These are phyloP conservation scores for Yoshiicerus persimilis DNA, from an alignment of 1,140 invertebrate genomes.

Conservation along the genomic window DNA sequence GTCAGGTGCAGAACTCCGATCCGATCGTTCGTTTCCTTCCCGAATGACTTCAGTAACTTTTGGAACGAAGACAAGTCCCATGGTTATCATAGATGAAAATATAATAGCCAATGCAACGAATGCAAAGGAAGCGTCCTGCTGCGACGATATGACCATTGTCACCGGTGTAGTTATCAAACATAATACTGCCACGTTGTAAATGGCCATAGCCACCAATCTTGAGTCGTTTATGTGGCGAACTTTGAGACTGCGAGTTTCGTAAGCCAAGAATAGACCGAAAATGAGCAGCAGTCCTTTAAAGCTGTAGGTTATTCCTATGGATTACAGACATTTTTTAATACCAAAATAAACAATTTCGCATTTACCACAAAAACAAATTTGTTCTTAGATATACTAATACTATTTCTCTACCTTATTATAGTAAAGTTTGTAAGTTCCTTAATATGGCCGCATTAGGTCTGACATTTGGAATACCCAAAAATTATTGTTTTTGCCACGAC, in stretches of 20 bases:
- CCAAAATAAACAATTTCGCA: no score
- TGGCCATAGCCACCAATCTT: slow-evolving; percentile 96
- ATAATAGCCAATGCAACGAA: slow-evolving; percentile 94
- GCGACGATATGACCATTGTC: slow-evolving; percentile 91
- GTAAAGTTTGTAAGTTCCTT: no score
- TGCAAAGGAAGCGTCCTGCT: slow-evolving; percentile 95
- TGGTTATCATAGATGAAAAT: slow-evolving; percentile 94
- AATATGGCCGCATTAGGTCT: no score
- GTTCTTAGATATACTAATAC: no score
- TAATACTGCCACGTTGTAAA: slow-evolving; percentile 98
- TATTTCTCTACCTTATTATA: no score
- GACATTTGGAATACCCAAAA: no score
- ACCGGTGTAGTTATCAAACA: slow-evolving; percentile 97
- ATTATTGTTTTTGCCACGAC: no score
- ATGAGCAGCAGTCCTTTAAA: slow-evolving; percentile 96
- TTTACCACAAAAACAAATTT: no score
- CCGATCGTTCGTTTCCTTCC: slow-evolving; percentile 52
- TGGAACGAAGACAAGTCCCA: slow-evolving; percentile 68
- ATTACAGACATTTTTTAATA: no score
- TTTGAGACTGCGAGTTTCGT: slow-evolving; percentile 96
- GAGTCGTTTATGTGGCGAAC: slow-evolving; percentile 92
- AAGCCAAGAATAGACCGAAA: slow-evolving; percentile 95
- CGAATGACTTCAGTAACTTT: slow-evolving; percentile 53
- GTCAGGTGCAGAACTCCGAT: slow-evolving; percentile 62
- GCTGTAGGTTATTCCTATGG: slow-evolving; percentile 84